Evolutionary conservation across 2,888 invertebrate genomes (phyloP), one percentile per base, ranked within the genome.

Genomic region (Ceraclea dissimilis): DNA sequence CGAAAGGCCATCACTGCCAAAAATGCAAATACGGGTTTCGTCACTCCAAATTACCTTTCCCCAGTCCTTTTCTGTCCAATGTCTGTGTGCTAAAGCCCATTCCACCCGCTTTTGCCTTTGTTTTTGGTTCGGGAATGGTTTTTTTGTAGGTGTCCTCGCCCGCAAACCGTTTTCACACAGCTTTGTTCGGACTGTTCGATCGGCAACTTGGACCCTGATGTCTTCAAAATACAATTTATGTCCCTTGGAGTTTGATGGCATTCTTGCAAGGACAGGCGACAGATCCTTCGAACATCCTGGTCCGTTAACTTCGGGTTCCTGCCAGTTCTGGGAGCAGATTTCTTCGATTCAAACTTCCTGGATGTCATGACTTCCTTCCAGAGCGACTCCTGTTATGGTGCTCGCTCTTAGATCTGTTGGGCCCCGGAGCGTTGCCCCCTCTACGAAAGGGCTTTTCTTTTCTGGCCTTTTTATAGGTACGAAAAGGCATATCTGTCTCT

Each of bases 201-300:
- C 44, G 20, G n/a, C 21, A 22, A 51, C 43, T 21, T 44, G 17
- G n/a, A 51, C n/a, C 20, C n/a, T n/a, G n/a, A n/a, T n/a, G n/a
- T n/a, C 21, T 33, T 33, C 19, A 50, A 13, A 18, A 34, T 18
- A 10, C 8, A 33, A 18, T 50, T 20, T 31, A 50, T 34, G 18
- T 50, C 34, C 31, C 4, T 33, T 2, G 16, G 6, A 31, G 18
- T 33, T 31, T 33, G 34, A 34, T 11, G 50, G 18, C 20, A 18
- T 17, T 50, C 49, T 18, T 34, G 34, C 19, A 50, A 33, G n/a
- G n/a, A n/a, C n/a, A n/a, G n/a, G n/a, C n/a, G n/a, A n/a, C n/a
- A n/a, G n/a, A n/a, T n/a, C n/a, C n/a, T n/a, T n/a, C n/a, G n/a
- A n/a, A n/a, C n/a, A n/a, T n/a, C n/a, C n/a, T n/a, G n/a, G n/a